Base-by-base conservation (phyloP, 2,888 invertebrate genomes). In the Cephus rjabovi region DNA sequence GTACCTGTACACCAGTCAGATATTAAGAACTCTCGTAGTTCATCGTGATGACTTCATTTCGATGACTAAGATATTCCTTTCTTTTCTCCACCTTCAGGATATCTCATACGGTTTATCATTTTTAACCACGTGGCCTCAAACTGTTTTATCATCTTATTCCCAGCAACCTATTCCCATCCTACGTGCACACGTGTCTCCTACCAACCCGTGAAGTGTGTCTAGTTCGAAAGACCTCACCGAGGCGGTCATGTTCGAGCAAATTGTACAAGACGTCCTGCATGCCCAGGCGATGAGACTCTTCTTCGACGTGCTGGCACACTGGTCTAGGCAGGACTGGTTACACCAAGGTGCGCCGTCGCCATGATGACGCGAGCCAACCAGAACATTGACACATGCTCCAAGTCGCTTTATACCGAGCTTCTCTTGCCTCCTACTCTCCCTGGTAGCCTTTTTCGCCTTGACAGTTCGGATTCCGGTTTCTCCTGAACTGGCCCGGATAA, bases 211-310 rank as follows among this genome's bases (percentile, higher is more conserved):
- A 23, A 15, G 1, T 2, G 9, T 23, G 23, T 56, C 56, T 56
- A 56, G 56, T 1, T 56, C 23, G 9, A 56, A 9, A 56, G 56
- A 56, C 56, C 85, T 86, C 84, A 87, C 86, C 85, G 85, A 85
- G 83, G 85, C 86, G 84, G 84, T 86, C 88, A 85, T 89, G 89
- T 88, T 87, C 85, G 85, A 89, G 89, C 89, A 89, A 89, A 89
- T 89, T 89, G 88, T 89, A 88, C 88, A 87, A 87, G 88, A 88
- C 88, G 85, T 85, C 84, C 85, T 83, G 85, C 85, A 81, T 86
- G 87, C 87, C 87, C 86, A 82, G 83, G 84, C 87, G 85, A 87
- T 84, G 84, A 86, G 84, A 82, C 87, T 82, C 76, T 80, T 79
- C 80, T 15, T 75, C 75, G 35, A 77, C 77, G 77, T 35, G 69